Evolutionary conservation across 2,888 invertebrate genomes (phyloP), one percentile per base, ranked within the genome.

Genomic region (Stratiomys singularior): DNA sequence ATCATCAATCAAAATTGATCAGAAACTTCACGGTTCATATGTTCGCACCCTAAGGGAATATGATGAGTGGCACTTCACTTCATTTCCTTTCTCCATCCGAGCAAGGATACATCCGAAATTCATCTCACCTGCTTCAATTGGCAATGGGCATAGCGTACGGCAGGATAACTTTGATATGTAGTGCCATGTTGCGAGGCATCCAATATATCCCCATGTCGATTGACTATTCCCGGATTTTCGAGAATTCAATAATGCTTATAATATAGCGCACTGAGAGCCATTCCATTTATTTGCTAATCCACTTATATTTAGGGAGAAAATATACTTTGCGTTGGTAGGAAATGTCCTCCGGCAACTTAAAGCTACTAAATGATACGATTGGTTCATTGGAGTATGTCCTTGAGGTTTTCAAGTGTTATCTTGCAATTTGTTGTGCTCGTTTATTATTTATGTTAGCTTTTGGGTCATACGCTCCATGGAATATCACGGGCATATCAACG

Each of bases 1-100:
- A 74, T 76, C 76, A 76, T 76, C 76, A 76, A 76, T 76, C 76
- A 76, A 76, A 76, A 63, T 63, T 60, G 46, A 76, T 76, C 76
- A 76, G 58, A 76, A 60, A 46, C 63, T 76, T 46, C 46, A 58
- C 21, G 58, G 30, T 74, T 56, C 58, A 28, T 18, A 56, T 58
- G n/a, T n/a, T 37, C 11, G 56, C 11, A 11, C 28, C 30, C 64
- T 27, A 30, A 11, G 64, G 64, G 15, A 64, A 64, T 28, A 30
- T 18, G 28, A 18, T 64, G 30, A 30, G 30, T 30, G 64, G 64
- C 64, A 64, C 23, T 28, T 30, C 28, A 64, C 28, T 64, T 64
- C 64, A 64, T 28, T 64, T 64, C 64, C 1, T 64, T n/a, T 27
- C 23, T 25, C 21, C 60, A 64, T 13, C 30, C 28, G 30, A 30